These are phyloP conservation scores for Lithophane semibrunnea DNA, from an alignment of 2,888 invertebrate genomes.

Conservation along the genomic window DNA sequence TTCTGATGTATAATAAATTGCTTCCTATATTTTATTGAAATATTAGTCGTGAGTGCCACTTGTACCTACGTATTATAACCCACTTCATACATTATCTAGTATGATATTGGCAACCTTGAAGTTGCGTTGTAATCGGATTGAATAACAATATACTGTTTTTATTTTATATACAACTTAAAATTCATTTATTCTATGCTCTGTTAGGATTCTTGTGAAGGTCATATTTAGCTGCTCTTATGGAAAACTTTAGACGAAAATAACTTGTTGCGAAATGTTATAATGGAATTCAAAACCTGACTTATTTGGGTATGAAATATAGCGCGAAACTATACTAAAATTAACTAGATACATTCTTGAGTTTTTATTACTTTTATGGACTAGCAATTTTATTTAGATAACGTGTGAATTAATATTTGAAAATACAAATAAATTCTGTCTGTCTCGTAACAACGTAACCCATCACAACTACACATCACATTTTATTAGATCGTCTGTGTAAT, in stretches of 20 bases:
- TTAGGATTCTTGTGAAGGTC: slow-evolving; percentile 55
- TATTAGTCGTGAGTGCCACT: background rate
- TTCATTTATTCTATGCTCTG: slow-evolving; percentile 59
- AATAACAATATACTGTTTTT: slow-evolving; percentile 61
- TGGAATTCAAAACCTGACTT: background rate
- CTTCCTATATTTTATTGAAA: slow-evolving; percentile 30
- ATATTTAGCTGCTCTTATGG: slow-evolving; percentile 39
- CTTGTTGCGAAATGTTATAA: slow-evolving; percentile 1
- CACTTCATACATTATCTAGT: slow-evolving; percentile 59
- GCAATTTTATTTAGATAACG: background rate
- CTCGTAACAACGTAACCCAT: slow-evolving; percentile 8
- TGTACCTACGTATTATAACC: slow-evolving; percentile 17
- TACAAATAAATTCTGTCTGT: background rate
- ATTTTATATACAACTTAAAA: slow-evolving; percentile 54
- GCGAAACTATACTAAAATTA: background rate
- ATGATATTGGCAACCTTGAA: slow-evolving; percentile 61
- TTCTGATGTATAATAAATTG: slow-evolving; percentile 25
- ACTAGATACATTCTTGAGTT: background rate
- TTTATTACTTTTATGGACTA: background rate
- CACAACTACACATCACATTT: slow-evolving; percentile 8
- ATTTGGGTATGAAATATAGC: background rate
- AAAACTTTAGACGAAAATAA: slow-evolving; percentile 51
- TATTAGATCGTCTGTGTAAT: slow-evolving; percentile 24
- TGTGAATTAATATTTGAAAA: background rate
- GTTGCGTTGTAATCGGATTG: slow-evolving; percentile 54